Percentiles rank a stretch among this genome's conserved stretches.
Conservation (phyloP, 2,888 invertebrate genomes). For the Scaptomyza tumidula region DNA sequence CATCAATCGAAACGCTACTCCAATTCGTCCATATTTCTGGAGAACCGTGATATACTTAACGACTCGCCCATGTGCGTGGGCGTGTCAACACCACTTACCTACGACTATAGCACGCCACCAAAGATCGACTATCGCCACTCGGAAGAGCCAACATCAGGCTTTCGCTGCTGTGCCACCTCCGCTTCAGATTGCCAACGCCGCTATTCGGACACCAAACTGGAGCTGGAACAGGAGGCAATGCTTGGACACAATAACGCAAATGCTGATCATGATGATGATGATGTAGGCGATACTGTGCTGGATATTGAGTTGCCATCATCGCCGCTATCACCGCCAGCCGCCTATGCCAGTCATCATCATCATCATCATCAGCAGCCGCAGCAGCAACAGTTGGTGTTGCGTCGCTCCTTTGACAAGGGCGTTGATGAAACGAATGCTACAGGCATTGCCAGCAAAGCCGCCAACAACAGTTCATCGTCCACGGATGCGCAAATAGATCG, state of each 20-base stretch:
- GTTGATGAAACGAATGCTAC: constrained; percentile 53
- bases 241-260: constrained; percentile 61
- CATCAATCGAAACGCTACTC: constrained; percentile 82
- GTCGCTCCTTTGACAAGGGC: constrained; percentile 81
- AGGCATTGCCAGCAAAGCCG: constrained; percentile 5
- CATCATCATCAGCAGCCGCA: constrained; percentile 30
- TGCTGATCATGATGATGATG: constrained; percentile 47
- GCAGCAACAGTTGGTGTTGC: constrained; percentile 58
- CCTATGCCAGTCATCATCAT: constrained; percentile 61
- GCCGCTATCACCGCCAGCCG: constrained; percentile 74
- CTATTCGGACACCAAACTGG: constrained; percentile 84
- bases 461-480: constrained; percentile 29
- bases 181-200: constrained; percentile 79
- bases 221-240: constrained; percentile 70
- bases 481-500: constrained; percentile 67
- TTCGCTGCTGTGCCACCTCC: constrained; percentile 65
- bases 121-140: constrained; percentile 83
- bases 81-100: constrained; percentile 61
- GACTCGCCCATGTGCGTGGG: constrained; percentile 75
- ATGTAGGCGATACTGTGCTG: constrained; percentile 71
- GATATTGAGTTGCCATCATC: constrained; percentile 80
- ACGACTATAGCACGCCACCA: constrained; percentile 80
- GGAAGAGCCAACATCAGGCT: constrained; percentile 57
- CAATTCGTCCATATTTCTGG: constrained; percentile 84
- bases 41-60: constrained; percentile 85